Evolutionary conservation across 2,113 vertebrate species (phyloP).

Genomic region (Empidonax traillii): DNA sequence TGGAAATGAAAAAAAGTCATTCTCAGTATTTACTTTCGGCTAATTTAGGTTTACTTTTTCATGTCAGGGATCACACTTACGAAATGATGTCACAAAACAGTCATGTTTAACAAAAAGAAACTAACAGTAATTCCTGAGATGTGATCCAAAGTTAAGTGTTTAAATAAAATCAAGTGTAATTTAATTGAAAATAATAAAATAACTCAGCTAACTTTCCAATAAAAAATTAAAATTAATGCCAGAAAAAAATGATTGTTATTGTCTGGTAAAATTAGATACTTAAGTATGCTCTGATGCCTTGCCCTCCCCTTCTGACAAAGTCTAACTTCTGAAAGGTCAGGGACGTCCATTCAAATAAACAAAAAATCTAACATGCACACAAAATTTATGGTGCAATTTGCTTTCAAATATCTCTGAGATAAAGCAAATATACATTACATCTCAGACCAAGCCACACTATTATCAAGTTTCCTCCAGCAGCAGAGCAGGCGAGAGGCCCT

Average conservation of each 20-base stretch:
- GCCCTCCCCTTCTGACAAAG: background rate
- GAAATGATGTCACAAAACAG: background rate
- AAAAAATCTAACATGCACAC: background rate
- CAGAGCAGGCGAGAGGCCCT: background rate
- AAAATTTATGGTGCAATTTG: background rate
- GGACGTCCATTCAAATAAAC: background rate
- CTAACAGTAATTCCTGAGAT: background rate
- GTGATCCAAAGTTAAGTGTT: background rate
- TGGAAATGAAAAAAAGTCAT: background rate
- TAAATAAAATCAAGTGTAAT: constrained; percentile 4
- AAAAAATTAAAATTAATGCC: background rate
- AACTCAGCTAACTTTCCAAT: background rate
- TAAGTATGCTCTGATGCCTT: background rate
- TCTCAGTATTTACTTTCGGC: background rate
- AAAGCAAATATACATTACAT: background rate
- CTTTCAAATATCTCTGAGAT: background rate
- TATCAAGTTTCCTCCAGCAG: background rate
- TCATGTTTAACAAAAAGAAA: constrained; percentile 24
- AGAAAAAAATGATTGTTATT: background rate
- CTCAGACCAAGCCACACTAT: background rate
- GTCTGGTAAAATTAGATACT: background rate
- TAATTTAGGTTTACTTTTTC: background rate
- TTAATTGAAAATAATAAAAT: background rate
- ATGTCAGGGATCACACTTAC: background rate
- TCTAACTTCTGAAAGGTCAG: background rate